phyloP scores from a whole-genome alignment of 2,113 vertebrate species.

The Illadopsis cleaveri region DNA sequence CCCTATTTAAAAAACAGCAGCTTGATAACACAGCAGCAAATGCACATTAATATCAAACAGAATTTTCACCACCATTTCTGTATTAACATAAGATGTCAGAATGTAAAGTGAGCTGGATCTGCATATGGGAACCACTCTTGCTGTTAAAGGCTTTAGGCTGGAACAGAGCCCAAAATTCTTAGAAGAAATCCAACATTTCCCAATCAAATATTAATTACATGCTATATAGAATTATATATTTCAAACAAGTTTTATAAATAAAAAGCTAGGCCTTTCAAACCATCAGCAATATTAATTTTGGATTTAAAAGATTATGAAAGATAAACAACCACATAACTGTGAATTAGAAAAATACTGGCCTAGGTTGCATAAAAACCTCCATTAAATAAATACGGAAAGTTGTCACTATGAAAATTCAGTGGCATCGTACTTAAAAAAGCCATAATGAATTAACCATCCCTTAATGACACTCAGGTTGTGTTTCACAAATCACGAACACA shows the following conservation, averaged over 20 bases:
- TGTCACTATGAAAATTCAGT: slow-evolving; percentile 74
- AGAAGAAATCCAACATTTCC: slow-evolving; percentile 50
- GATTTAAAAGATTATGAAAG: slow-evolving; percentile 63
- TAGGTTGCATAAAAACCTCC: slow-evolving; percentile 74
- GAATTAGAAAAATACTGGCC: slow-evolving; percentile 82
- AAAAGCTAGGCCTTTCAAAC: slow-evolving; percentile 54
- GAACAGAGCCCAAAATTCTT: slow-evolving; percentile 15
- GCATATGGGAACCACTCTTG: slow-evolving; percentile 36
- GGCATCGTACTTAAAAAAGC: slow-evolving; percentile 68
- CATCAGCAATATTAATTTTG: slow-evolving; percentile 47
- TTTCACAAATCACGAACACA: slow-evolving; percentile 69
- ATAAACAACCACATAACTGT: slow-evolving; percentile 63
- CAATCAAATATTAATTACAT: slow-evolving; percentile 58
- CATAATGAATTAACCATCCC: slow-evolving; percentile 28
- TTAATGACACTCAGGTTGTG: slow-evolving; percentile 41
- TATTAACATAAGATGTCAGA: slow-evolving; percentile 15
- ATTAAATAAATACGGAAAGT: slow-evolving; percentile 72
- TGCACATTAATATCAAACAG: slow-evolving; percentile 46
- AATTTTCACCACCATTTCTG: slow-evolving; percentile 28
- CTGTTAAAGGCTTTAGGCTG: slow-evolving; percentile 53
- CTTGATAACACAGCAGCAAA: slow-evolving; percentile 24
- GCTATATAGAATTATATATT: slow-evolving; percentile 48
- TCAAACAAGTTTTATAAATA: slow-evolving; percentile 53
- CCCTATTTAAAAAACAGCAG: slow-evolving; percentile 13
- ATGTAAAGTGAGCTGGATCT: slow-evolving; percentile 13